These are phyloP conservation scores for Macrosteles quadrilineatus DNA, from an alignment of 1,140 invertebrate genomes.

Conservation along the genomic window DNA sequence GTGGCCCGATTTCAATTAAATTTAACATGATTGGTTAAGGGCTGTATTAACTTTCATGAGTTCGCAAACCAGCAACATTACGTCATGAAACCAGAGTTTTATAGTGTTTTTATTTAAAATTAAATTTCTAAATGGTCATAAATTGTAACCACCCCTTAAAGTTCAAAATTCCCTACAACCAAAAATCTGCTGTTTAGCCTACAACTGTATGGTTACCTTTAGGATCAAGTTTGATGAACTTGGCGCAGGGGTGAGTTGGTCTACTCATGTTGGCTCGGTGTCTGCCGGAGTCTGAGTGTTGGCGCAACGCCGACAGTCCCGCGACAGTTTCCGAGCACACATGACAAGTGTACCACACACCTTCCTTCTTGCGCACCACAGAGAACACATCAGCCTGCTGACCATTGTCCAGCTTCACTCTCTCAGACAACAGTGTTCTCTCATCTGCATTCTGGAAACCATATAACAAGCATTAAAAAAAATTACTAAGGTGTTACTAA, in stretches of 20 bases:
- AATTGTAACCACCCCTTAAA: too few relatives aligned
- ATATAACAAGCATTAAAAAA: too few relatives aligned
- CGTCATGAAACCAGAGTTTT: too few relatives aligned
- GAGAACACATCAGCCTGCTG: slow-evolving; percentile 16
- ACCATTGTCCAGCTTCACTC: slow-evolving; percentile 30
- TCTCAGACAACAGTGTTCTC: slow-evolving; percentile 10
- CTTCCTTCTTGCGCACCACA: slow-evolving; percentile 4
- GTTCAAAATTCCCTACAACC: too few relatives aligned
- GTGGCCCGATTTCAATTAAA: too few relatives aligned
- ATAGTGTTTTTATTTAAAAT: too few relatives aligned
- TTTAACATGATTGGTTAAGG: too few relatives aligned
- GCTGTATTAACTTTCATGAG: too few relatives aligned
- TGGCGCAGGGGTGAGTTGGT: neutral
- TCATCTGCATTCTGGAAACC: slow-evolving; percentile 6
- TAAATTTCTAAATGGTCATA: too few relatives aligned
- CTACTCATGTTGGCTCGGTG: neutral
- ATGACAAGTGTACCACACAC: slow-evolving; percentile 11
- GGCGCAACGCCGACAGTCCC: neutral
- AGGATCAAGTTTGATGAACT: slow-evolving; percentile 29
- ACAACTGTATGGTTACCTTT: slow-evolving; percentile 27
- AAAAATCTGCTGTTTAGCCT: too few relatives aligned
- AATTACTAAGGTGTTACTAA: too few relatives aligned
- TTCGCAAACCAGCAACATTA: too few relatives aligned
- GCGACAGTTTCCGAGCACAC: slow-evolving; percentile 8
- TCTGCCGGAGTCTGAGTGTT: neutral